Percentiles rank a stretch among this genome's conserved stretches.
These are phyloP conservation scores for Megaustenia siamemsis DNA, from an alignment of 2,888 invertebrate species.

Conservation along the genomic window DNA sequence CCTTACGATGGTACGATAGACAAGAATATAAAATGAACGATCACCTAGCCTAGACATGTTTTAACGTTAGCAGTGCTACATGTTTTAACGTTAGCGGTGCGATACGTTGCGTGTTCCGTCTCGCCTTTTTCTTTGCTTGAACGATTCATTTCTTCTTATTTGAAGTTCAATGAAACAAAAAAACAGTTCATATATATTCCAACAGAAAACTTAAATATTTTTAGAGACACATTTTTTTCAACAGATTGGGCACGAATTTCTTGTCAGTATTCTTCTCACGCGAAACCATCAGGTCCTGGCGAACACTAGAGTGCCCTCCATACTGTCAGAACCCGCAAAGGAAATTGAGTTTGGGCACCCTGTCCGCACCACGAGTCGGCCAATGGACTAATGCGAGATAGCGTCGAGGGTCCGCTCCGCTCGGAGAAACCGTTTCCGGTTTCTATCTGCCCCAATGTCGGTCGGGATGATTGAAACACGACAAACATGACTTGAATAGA, in stretches of 20 bases:
- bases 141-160: no score
- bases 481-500: constrained; percentile 51
- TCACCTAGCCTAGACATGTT: no score
- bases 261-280: constrained; percentile 38
- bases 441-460: constrained; percentile 41
- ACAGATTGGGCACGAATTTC: constrained; percentile 19
- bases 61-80: no score
- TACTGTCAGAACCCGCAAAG: constrained; percentile 21
- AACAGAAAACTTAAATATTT: background rate
- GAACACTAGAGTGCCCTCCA: constrained; percentile 31
- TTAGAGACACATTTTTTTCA: constrained; percentile 6
- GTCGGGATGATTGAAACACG: constrained; percentile 47
- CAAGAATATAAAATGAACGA: no score
- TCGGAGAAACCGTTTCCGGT: constrained; percentile 41
- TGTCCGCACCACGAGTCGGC: constrained; percentile 27
- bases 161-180: no score
- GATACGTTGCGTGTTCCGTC: no score
- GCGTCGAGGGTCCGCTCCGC: constrained; percentile 43
- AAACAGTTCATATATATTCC: no score
- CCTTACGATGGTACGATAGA: no score
- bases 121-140: no score
- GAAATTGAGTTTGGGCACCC: constrained; percentile 50
- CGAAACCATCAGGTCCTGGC: constrained; percentile 23
- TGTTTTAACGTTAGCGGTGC: no score
- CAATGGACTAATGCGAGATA: constrained; percentile 45